Base-by-base conservation (phyloP, 2,888 invertebrate species). In the Ophion ellenae region DNA sequence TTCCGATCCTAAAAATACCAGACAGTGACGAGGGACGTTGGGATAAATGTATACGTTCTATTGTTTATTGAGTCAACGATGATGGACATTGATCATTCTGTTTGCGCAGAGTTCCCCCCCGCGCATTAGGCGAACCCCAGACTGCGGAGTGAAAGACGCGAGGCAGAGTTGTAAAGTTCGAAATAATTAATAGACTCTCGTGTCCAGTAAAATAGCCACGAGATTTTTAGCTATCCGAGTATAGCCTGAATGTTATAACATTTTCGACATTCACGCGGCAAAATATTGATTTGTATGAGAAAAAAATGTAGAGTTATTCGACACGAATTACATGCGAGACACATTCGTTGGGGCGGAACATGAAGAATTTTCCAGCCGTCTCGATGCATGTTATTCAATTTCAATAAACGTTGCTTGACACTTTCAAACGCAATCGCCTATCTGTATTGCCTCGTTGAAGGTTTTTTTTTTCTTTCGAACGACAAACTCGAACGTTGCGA, bases 11-110 rank as follows among this genome's bases (percentile, higher is more conserved):
- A 57, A 74, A 59, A 83, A 86, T 45, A 74, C 36, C 20, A 36
- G 64, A 75, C 67, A n/a, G 40, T 10, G 66, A 47, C 66, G 66
- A 73, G 73, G 71, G 76, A 77, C 69, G 40, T 24, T 59, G 64
- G n/a, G 77, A 86, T 36, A 69, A 83, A 81, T 59, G 61, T 64
- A 57, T n/a, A 20, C 45, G 20, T 81, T 67, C 28, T 17, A 70
- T 80, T 77, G 47, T 69, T 81, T 81, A 83, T 81, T 75, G 63
- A 81, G 83, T 81, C 81, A 78, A 86, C 45, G 85, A 80, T 73
- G 77, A 83, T 77, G 73, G 80, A 86, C 86, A 66, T 77, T 83
- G 74, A 77, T 64, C 77, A 61, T 80, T 73, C 53, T 74, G 73
- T 86, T 83, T 73, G 63, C 66, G 73, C 59, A 64, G 36, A 78